Percentiles rank a stretch among this genome's conserved stretches.
These are phyloP conservation scores for Cranoglanis bouderius DNA, from an alignment of 2,113 vertebrate species.

Conservation along the genomic window DNA sequence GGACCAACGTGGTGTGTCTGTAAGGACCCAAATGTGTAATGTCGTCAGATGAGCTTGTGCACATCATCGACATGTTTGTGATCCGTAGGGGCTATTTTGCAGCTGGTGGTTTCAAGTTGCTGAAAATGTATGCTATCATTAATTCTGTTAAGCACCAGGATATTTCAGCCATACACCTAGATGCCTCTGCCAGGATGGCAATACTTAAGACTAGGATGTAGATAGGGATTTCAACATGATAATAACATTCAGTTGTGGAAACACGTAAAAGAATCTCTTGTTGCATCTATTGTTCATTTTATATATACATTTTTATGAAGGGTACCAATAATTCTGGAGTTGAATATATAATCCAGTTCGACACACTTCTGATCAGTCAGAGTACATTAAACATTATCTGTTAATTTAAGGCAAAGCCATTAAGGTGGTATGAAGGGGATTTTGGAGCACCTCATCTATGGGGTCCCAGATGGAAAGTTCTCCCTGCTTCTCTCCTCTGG, in stretches of 20 bases:
- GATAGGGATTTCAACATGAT: not conserved
- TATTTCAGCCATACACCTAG: not conserved
- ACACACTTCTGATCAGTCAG: not conserved
- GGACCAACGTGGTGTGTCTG: not conserved
- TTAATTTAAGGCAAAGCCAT: not conserved
- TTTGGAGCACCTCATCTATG: slow-evolving; percentile 85
- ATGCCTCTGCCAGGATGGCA: not conserved
- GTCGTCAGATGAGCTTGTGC: not conserved
- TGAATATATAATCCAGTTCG: not conserved
- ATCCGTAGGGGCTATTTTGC: not conserved
- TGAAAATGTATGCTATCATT: not conserved
- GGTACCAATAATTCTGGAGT: not conserved
- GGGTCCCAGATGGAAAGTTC: slow-evolving; percentile 95
- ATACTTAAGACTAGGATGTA: not conserved
- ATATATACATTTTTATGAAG: not conserved
- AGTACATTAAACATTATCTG: not conserved
- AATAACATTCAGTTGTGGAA: not conserved
- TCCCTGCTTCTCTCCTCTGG: slow-evolving; percentile 83
- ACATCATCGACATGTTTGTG: not conserved
- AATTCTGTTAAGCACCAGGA: not conserved
- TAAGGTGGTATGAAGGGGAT: not conserved
- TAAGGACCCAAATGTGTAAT: not conserved
- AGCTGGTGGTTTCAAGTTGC: not conserved
- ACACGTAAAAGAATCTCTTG: not conserved
- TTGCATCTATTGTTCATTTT: not conserved